phyloP scores from a whole-genome alignment of 2,797 vertebrate species.

The Sebastes taczanowskii region DNA sequence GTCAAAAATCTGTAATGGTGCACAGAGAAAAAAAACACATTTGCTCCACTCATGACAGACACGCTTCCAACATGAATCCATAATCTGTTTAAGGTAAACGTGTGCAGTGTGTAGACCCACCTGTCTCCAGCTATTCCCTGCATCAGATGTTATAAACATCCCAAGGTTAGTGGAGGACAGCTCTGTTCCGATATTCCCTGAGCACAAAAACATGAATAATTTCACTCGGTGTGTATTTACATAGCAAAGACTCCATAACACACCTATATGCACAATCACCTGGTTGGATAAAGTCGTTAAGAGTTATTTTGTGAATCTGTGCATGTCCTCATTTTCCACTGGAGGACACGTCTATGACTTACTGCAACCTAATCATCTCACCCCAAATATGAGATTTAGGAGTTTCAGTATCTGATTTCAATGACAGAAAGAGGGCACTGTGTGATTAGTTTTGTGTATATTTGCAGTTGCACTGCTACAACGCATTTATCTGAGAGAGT shows the following conservation, averaged over 20 bases:
- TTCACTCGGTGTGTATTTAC: constrained; percentile 46
- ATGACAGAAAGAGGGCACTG: constrained; percentile 55
- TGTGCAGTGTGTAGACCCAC: constrained; percentile 62
- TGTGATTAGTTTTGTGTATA: constrained; percentile 41
- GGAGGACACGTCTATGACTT: constrained; percentile 47
- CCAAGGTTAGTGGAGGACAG: constrained; percentile 90
- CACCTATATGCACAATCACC: constrained; percentile 36
- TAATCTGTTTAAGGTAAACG: constrained; percentile 20
- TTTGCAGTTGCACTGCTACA: constrained; percentile 1
- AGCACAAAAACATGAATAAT: constrained; percentile 55
- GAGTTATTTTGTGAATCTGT: constrained; percentile 35
- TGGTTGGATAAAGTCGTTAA: constrained; percentile 22
- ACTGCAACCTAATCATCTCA: constrained; percentile 34
- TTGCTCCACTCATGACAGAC: background rate
- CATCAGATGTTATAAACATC: constrained; percentile 94
- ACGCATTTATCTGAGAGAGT: constrained; percentile 32
- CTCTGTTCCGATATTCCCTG: constrained; percentile 92
- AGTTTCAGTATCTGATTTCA: constrained; percentile 47
- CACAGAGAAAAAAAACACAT: constrained; percentile 36
- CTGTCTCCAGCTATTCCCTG: constrained; percentile 97
- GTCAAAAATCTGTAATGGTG: constrained; percentile 88
- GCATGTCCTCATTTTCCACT: constrained; percentile 35
- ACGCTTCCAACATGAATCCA: background rate
- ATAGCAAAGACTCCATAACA: constrained; percentile 46
- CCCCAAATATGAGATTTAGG: constrained; percentile 39